A percentile compares a stretch with the other conserved stretches of the same genome.
Conservation (phyloP, 2,888 invertebrate species). For the Drosophila mimetica region DNA sequence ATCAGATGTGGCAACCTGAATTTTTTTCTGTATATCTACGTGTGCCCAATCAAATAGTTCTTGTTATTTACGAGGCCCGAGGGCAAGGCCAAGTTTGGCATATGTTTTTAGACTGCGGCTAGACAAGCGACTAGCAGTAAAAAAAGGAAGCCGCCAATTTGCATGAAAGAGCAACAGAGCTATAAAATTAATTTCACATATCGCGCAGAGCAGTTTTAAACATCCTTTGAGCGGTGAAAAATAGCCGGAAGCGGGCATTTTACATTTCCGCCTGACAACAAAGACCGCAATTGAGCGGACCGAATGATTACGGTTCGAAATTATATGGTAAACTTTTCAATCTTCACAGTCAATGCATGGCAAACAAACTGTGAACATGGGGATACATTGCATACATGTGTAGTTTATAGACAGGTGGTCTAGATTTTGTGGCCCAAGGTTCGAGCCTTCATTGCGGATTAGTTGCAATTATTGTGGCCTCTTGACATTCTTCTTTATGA, state of each 20-base stretch:
- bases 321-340: conserved; percentile 43
- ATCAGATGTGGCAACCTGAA: conserved; percentile 4
- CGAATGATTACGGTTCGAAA: conserved; percentile 43
- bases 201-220: conserved; percentile 13
- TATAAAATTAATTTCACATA: conserved; percentile 48
- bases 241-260: conserved; percentile 63
- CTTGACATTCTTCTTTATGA: conserved; percentile 77
- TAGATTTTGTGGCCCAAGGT: conserved; percentile 70
- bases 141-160: conserved; percentile 45
- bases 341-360: conserved; percentile 52
- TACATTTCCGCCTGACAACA: conserved; percentile 59
- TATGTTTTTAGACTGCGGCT: conserved; percentile 9
- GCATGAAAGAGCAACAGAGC: conserved; percentile 24
- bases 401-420: conserved; percentile 39
- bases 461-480: conserved; percentile 79
- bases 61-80: conserved; percentile 29
- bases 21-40: not conserved
- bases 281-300: conserved; percentile 54
- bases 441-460: conserved; percentile 65
- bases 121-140: conserved; percentile 5
- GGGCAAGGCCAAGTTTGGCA: conserved; percentile 46
- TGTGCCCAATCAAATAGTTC: conserved; percentile 16
- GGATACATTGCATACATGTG: not conserved
- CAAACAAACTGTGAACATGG: conserved; percentile 55
- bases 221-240: conserved; percentile 54